Evolutionary conservation across 2,797 vertebrate species (phyloP), one percentile per base, ranked within the genome.

Genomic region (Melanotaenia maccullochi): DNA sequence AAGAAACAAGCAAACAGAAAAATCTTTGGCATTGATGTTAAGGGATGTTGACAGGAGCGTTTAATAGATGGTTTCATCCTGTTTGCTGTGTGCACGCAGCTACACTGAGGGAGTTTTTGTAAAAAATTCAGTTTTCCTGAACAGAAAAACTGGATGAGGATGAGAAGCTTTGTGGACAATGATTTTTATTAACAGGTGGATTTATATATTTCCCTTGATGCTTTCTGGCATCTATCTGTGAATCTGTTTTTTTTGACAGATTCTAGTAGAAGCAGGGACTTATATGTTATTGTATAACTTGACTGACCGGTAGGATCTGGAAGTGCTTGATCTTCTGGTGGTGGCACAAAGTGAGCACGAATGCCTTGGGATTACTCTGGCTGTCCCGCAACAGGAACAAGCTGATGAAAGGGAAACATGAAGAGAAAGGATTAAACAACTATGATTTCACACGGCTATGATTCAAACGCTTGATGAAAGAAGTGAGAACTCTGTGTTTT

Each of bases 311-410:
- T 70, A 99, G 89, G 84, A 99, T 99, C 92, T 99, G 98, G 95
- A 99, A 99, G 94, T 99, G 98, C 88, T 97, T 98, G 88, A 99
- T 98, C 93, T 99, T 99, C 94, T 99, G 97, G 93, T 99, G 97
- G 90, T 99, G 97, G 93, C 97, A 99, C 92, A 99, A 92, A 1
- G 98, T 98, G 86, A 99, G 97, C 83, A 99, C 98, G 80, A 98
- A 99, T 1, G 98, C 96, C 94, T 97, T 99, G 90, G 97, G 97
- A 86, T 98, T 99, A 88, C 98, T 99, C 94, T 99, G 98, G 93
- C 98, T 98, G 93, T 99, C 98, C 83, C 98, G 95, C 77, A 99
- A 94, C 81, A 99, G 95, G 90, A 99, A 99, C 75, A 99, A 95
- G 88, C 98, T 99, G 89, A 28, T 56, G 71, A 20, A 65, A 22